A percentile compares a stretch with the other conserved stretches of the same genome.
These are phyloP conservation scores for Artemia franciscana DNA, from an alignment of 1,140 invertebrate genomes.

Conservation along the genomic window DNA sequence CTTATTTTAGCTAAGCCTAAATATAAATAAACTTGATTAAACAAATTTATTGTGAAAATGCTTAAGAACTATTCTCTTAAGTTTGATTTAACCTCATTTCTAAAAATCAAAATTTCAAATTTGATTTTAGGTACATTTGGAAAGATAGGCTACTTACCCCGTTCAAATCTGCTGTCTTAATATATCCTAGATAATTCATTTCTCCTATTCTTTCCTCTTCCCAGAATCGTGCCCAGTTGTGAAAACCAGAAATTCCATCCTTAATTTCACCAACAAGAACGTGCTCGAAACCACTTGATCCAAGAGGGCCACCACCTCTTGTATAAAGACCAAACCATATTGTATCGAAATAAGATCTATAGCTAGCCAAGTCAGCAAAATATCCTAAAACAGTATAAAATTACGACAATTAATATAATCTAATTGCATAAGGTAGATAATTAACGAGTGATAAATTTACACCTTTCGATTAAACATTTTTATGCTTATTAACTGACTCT, in stretches of 20 bases:
- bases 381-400: too few species aligned
- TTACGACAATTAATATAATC: too few species aligned
- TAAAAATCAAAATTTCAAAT: conserved; percentile 7
- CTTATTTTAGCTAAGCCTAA: too few species aligned
- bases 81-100: neutral
- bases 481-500: too few species aligned
- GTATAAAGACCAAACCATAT: conserved; percentile 40
- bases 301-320: conserved; percentile 41
- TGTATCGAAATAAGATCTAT: conserved; percentile 42
- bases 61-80: neutral
- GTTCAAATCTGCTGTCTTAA: conserved; percentile 40
- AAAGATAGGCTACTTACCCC: conserved; percentile 37
- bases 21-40: neutral
- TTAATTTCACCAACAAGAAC: conserved; percentile 62
- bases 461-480: too few species aligned
- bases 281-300: conserved; percentile 66
- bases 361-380: conserved; percentile 24
- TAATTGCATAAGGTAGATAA: too few species aligned
- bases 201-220: conserved; percentile 37
- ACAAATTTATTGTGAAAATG: neutral
- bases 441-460: too few species aligned
- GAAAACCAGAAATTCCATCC: conserved; percentile 47
- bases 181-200: conserved; percentile 54
- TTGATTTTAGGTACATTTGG: neutral
- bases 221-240: conserved; percentile 70